These are phyloP conservation scores for Lepilemur ruficaudatus DNA, from an alignment of 2,797 vertebrate species.

Conservation along the genomic window DNA sequence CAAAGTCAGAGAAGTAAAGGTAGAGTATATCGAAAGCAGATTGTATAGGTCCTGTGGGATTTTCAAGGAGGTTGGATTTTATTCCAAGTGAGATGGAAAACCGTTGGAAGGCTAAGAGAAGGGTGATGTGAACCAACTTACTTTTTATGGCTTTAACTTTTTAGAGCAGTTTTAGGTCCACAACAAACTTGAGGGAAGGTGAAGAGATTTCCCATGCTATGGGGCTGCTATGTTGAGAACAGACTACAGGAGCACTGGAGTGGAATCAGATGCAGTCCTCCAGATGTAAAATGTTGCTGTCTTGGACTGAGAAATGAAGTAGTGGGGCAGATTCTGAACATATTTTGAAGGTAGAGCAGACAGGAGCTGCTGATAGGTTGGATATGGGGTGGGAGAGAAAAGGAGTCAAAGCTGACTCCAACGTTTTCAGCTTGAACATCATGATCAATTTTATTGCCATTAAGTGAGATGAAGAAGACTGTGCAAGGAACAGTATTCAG, in stretches of 20 bases:
- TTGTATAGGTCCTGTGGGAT: background rate
- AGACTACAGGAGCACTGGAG: background rate
- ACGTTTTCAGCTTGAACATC: background rate
- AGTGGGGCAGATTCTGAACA: background rate
- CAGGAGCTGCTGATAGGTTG: background rate
- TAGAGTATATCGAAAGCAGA: background rate
- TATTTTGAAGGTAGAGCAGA: background rate
- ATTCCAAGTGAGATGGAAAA: background rate
- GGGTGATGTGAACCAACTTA: background rate
- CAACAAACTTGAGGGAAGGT: background rate
- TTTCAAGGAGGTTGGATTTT: background rate
- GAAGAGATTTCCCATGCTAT: background rate
- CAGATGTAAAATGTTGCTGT: background rate
- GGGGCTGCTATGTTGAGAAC: background rate
- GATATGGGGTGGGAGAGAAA: background rate
- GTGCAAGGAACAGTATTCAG: background rate
- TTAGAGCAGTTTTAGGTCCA: background rate
- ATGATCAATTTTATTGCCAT: background rate
- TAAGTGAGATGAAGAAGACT: background rate
- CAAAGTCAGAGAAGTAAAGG: background rate
- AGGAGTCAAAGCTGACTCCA: background rate
- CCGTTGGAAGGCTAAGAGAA: background rate
- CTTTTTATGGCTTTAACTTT: background rate
- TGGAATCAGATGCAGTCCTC: background rate
- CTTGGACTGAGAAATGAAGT: background rate